phyloP scores from a whole-genome alignment of 1,140 invertebrate genomes.

The Zaprionus ornatus region DNA sequence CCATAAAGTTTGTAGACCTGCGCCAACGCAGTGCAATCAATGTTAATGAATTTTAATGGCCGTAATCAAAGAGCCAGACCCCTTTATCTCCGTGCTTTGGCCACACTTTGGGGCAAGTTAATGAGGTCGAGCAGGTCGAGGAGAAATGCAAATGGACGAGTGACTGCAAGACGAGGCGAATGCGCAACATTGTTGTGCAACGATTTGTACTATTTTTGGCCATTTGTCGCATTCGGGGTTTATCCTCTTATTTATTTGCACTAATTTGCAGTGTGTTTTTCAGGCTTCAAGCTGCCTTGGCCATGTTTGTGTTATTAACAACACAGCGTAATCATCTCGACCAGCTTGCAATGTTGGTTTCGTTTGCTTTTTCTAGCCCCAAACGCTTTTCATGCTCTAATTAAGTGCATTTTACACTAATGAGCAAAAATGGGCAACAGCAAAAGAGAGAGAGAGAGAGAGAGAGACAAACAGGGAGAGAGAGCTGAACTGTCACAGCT shows the following conservation, averaged over 20 bases:
- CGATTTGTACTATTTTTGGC: slow-evolving; percentile 40
- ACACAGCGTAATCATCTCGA: slow-evolving; percentile 69
- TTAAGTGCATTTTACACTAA: slow-evolving; percentile 79
- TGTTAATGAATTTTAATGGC: slow-evolving; percentile 75
- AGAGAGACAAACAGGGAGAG: slow-evolving; percentile 18
- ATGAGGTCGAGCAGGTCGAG: slow-evolving; percentile 48
- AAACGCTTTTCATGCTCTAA: slow-evolving; percentile 66
- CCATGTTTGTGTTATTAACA: slow-evolving; percentile 78
- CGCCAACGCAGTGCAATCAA: slow-evolving; percentile 50
- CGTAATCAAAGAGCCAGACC: slow-evolving; percentile 31
- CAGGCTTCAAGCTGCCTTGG: not conserved
- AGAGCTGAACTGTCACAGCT: slow-evolving; percentile 55
- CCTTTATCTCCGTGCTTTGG: slow-evolving; percentile 45
- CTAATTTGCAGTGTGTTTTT: slow-evolving; percentile 70
- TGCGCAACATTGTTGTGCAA: slow-evolving; percentile 73
- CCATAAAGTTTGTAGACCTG: slow-evolving; percentile 4
- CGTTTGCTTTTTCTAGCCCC: slow-evolving; percentile 28
- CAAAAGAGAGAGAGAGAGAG: not conserved
- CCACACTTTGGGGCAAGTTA: slow-evolving; percentile 47
- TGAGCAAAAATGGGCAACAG: slow-evolving; percentile 70
- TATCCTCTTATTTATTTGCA: slow-evolving; percentile 77
- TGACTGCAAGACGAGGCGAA: slow-evolving; percentile 38
- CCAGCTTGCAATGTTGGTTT: slow-evolving; percentile 17
- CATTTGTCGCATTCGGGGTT: slow-evolving; percentile 73
- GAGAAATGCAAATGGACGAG: slow-evolving; percentile 64